These are phyloP conservation scores for Abscondita cerata DNA, from an alignment of 2,888 invertebrate genomes.

Conservation along the genomic window DNA sequence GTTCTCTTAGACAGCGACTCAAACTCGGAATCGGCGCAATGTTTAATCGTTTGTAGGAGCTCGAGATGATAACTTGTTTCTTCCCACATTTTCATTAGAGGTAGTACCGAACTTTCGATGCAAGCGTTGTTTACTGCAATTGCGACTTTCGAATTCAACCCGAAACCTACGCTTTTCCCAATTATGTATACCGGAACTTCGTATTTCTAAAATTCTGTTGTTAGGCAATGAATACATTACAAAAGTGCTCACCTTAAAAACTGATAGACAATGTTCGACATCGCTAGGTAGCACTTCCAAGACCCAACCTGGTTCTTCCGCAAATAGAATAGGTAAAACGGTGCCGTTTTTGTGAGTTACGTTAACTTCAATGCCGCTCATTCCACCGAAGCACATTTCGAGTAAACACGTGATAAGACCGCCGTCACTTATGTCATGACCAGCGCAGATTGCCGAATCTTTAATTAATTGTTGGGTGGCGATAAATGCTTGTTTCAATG, in stretches of 20 bases:
- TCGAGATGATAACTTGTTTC: constrained; percentile 93
- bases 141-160: constrained; percentile 68
- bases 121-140: constrained; percentile 69
- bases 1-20: constrained; percentile 70
- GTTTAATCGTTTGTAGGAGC: constrained; percentile 79
- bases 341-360: constrained; percentile 64
- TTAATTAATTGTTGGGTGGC: constrained; percentile 84
- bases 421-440: constrained; percentile 97
- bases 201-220: constrained; percentile 53
- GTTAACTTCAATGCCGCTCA: constrained; percentile 77
- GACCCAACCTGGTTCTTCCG: constrained; percentile 88
- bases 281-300: constrained; percentile 72
- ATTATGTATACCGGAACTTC: constrained; percentile 72
- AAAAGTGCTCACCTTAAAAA: constrained; percentile 64
- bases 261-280: constrained; percentile 64
- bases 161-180: constrained; percentile 71
- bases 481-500: constrained; percentile 78
- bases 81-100: constrained; percentile 89
- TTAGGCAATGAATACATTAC: too few species aligned
- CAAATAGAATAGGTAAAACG: constrained; percentile 74
- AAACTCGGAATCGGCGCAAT: constrained; percentile 83
- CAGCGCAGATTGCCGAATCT: constrained; percentile 75
- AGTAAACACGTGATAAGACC: constrained; percentile 88
- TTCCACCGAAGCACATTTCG: constrained; percentile 96
- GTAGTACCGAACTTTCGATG: constrained; percentile 68